phyloP scores from a whole-genome alignment of 1,140 invertebrate species.

The Drosophila seguyi region DNA sequence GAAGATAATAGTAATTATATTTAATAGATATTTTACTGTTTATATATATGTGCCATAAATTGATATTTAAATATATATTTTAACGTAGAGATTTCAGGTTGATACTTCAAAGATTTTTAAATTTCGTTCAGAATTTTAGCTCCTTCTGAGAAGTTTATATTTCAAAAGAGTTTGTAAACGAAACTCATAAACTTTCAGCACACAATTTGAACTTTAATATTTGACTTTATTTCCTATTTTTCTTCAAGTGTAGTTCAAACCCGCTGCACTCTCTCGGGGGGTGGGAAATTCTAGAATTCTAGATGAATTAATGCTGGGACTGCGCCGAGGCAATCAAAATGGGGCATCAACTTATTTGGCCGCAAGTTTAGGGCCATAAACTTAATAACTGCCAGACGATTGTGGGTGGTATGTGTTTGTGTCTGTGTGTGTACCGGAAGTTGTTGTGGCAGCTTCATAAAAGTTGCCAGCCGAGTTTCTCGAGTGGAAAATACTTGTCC shows the following conservation, averaged over 20 bases:
- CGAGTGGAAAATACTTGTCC: constrained; percentile 9
- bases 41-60: too few relatives aligned
- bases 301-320: constrained; percentile 15
- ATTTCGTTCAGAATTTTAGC: too few relatives aligned
- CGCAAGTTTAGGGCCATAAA: constrained; percentile 67
- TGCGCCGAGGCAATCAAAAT: constrained; percentile 65
- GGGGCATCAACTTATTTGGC: constrained; percentile 65
- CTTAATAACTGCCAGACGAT: constrained; percentile 66
- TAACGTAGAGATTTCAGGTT: too few relatives aligned
- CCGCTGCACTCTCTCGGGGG: constrained; percentile 23
- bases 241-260: not conserved
- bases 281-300: constrained; percentile 7
- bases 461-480: constrained; percentile 5
- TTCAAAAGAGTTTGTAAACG: too few relatives aligned
- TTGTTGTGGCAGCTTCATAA: constrained; percentile 17
- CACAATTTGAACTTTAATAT: not conserved
- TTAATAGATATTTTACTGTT: not conserved
- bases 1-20: too few relatives aligned
- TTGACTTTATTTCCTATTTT: accelerated
- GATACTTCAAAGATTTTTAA: too few relatives aligned
- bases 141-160: too few relatives aligned
- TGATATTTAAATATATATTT: too few relatives aligned
- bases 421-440: constrained; percentile 4
- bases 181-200: too few relatives aligned
- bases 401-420: not conserved